Base-by-base conservation (phyloP, 1,140 invertebrate species). In the Oreohelix idahoensis region DNA sequence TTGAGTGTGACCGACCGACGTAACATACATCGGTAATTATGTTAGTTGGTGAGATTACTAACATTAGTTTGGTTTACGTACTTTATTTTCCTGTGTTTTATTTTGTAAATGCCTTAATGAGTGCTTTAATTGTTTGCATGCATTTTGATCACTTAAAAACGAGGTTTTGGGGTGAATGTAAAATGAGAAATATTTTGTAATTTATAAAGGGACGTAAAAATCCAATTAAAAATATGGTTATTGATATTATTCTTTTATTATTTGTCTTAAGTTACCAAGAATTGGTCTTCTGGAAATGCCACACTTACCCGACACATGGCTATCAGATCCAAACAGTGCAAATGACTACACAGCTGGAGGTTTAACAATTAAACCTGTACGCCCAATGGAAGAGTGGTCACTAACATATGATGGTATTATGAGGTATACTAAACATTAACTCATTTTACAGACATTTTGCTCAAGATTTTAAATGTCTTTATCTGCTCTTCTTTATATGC, bases 351-450 rank as follows among this genome's bases (percentile, higher is more conserved):
- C 94, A 26, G 95, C 95, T 15, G 95, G 95, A 86, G 95, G 95
- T 0, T 91, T 96, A n/a, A 91, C 89, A 38, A 93, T 95, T 23
- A 93, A 93, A 35, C 94, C 94, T 0, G 89, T 95, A 0, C 93
- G 94, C 85, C 94, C 95, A 1, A 96, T 96, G 95, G 93, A 94
- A 85, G 93, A 92, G 82, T 96, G 95, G 95, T 93, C 92, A 71
- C 84, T 96, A 0, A 87, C 92, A 2, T 96, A 94, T 89, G 93
- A 93, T 83, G 95, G 95, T 51, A 92, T 94, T 87, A 94, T 95
- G 93, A 94, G 93, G 95, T 95, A 90, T 42, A 79, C 23, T 23
- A n/a, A 5, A 58, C 4, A 4, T n/a, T 10, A 4, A 20, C 10
- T 58, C 4, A 4, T 58, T 58, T 5, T 58, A 20, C 23, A 10